Evolutionary conservation across 2,888 invertebrate species (phyloP), one percentile per base, ranked within the genome.

Genomic region (Actias luna): DNA sequence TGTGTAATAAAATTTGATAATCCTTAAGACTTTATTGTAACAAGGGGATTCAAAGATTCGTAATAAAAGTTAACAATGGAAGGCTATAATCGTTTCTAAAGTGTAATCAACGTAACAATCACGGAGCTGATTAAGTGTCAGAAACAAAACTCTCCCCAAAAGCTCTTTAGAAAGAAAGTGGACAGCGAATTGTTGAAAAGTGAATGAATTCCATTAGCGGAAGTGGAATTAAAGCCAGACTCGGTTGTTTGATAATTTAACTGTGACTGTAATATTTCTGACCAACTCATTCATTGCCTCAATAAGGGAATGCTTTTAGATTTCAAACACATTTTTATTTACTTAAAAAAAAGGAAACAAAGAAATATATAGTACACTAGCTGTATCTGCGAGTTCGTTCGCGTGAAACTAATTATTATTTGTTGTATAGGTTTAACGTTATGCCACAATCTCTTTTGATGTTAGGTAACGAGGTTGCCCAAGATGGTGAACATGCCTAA

Each of bases 161-260:
- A 78, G 77, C 75, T 70, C 76, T 75, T 76, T 72, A 75, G 68
- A 71, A 79, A 77, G 70, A 76, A 80, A 79, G 79, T 80, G 80
- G 81, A 83, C 82, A 79, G 74, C 76, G 80, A 77, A 83, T 82
- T 81, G 79, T 82, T 78, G 82, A 84, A 80, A 83, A 83, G 80
- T 77, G 80, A 82, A 84, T 81, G 83, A 84, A 85, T 84, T 84
- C 80, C 83, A 86, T 86, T 84, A 86, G 73, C 70, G 74, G 72
- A 78, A 85, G 84, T 84, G 78, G 80, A 83, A 78, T 83, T 79
- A 84, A 82, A 81, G 78, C 75, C 75, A 68, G 72, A 72, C 69
- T 66, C 70, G 74, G 70, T 76, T 74, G 72, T 74, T 78, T 77
- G 75, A 80, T 82, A 82, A 83, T 80, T 80, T 76, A 75, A 73